Evolutionary conservation across 2,113 vertebrate genomes (phyloP), one percentile per base, ranked within the genome.

Genomic region (Coreoperca whiteheadi): DNA sequence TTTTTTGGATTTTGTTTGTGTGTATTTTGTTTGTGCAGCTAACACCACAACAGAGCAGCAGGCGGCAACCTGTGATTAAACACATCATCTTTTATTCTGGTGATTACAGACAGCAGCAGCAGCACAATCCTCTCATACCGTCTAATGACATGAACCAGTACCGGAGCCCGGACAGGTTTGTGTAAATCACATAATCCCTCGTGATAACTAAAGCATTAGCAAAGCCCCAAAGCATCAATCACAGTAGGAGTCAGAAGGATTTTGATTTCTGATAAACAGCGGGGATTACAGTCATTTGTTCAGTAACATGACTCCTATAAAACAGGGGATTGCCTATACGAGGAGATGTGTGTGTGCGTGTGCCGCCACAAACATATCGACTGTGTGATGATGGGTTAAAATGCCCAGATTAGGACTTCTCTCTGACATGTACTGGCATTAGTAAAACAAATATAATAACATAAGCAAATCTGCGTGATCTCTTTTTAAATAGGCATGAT

Each of bases 131-230:
- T 87, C 75, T 90, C 81, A 79, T 72, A 64, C 63, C 50, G 78
- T 64, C 21, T 87, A 74, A 84, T 81, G 82, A 83, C 86, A 85
- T 82, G 67, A 84, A 79, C 37, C 56, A 11, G 77, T 46, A n/a
- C 73, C 50, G 82, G 87, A 89, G 87, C 77, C 66, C 75, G 51
- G 81, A 56, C 81, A 91, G 87, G 84, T 86, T 89, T 89, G 79
- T 39, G 63, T 84, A 77, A 87, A 34, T 88, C 90, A 61, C 86
- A 77, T 91, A 93, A 94, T 94, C 92, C 90, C 74, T 28, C 18
- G 20, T 86, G 85, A 90, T 89, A 87, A 82, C 80, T 30, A 71
- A 77, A 83, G 89, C 89, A 84, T 90, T 83, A 87, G 68, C 84
- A 32, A 87, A 91, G 82, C 64, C 82, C 84, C 50, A 76, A 64